A percentile compares a stretch with the other conserved stretches of the same genome.
These are phyloP conservation scores for Alviniconcha strummeri DNA, from an alignment of 2,888 invertebrate species.

Conservation along the genomic window DNA sequence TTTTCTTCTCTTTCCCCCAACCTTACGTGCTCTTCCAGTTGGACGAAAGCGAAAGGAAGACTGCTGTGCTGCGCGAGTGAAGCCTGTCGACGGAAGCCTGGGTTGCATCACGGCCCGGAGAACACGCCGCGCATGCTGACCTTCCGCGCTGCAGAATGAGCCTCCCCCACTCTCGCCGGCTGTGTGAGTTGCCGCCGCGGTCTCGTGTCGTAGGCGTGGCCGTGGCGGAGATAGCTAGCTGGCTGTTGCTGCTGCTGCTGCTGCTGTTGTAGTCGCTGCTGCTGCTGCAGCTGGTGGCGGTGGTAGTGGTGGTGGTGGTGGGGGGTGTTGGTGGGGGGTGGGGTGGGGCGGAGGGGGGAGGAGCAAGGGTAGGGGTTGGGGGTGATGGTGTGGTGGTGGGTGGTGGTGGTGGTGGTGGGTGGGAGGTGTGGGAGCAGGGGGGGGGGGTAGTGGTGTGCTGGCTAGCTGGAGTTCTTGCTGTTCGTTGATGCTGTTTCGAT, in stretches of 20 bases:
- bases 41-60: no score
- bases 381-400: neutral
- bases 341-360: no score
- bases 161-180: neutral
- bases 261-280: neutral
- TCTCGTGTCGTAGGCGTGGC: neutral
- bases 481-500: conserved; percentile 25
- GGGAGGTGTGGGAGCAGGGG: neutral
- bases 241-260: neutral
- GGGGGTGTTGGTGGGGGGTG: neutral
- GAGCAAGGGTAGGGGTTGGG: neutral
- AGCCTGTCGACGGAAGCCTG: neutral
- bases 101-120: neutral
- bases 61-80: no score
- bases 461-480: neutral
- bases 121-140: neutral
- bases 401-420: neutral
- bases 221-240: neutral
- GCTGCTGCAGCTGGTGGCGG: neutral
- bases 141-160: conserved; percentile 2
- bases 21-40: no score
- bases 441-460: neutral
- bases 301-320: neutral
- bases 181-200: neutral
- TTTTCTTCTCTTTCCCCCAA: no score